Base-by-base conservation (phyloP, 2,888 invertebrate species). In the Bruchidius siliquastri region DNA sequence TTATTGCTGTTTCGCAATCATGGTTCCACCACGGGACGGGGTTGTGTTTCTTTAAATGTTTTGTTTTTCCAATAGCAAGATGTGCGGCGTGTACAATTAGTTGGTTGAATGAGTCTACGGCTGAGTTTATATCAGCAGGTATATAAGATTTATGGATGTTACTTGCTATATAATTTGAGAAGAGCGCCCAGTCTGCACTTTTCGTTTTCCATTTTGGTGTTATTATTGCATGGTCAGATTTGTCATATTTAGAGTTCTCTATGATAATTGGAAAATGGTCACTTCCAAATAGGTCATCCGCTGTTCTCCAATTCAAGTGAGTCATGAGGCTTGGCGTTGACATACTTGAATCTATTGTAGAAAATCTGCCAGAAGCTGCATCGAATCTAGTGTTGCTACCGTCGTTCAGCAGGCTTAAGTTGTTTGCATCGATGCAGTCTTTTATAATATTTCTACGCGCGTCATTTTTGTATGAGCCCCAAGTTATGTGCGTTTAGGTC, bases 11-110 rank as follows among this genome's bases (percentile, higher is more conserved):
- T 10, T 69, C 69, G 69, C 66, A 72, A 20, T 22, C 68, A 1
- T 21, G 3, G 22, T 72, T 72, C 72, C 68, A 72, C 72, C 72
- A 72, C n/a, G 72, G 67, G 20, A 72, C 72, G 26, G 26, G 26
- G 26, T 26, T 26, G 26, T 26, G 26, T 26, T 26, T n/a, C n/a
- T n/a, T n/a, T n/a, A n/a, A n/a, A n/a, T n/a, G n/a, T n/a, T n/a
- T n/a, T n/a, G n/a, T n/a, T n/a, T n/a, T n/a, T n/a, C n/a, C n/a
- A n/a, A n/a, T n/a, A n/a, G n/a, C n/a, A n/a, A n/a, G n/a, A n/a
- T n/a, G n/a, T n/a, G n/a, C n/a, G n/a, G n/a, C n/a, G n/a, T n/a
- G n/a, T n/a, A n/a, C n/a, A n/a, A n/a, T n/a, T n/a, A n/a, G n/a
- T n/a, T n/a, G n/a, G n/a, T n/a, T n/a, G n/a, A n/a, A n/a, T n/a